These are phyloP conservation scores for Caenorhabditis wallacei DNA, from an alignment of 2,888 invertebrate species.

Conservation along the genomic window DNA sequence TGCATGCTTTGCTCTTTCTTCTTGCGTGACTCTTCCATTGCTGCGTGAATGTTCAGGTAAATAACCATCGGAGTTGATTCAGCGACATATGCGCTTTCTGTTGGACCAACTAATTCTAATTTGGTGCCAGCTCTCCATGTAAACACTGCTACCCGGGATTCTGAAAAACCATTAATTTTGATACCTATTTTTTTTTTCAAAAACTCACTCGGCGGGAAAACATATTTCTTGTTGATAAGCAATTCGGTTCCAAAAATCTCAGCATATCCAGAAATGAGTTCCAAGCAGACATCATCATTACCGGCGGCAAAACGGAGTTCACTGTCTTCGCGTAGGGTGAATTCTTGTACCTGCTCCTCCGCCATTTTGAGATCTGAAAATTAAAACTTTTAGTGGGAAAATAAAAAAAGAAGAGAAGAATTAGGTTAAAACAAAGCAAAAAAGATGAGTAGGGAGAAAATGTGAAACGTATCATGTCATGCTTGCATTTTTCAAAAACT, in stretches of 20 bases:
- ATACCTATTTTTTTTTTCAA: background rate
- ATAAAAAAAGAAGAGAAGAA: background rate
- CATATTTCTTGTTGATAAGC: constrained; percentile 90
- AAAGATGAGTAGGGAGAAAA: background rate
- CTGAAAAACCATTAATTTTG: constrained; percentile 85
- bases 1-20: constrained; percentile 86
- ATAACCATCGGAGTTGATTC: constrained; percentile 93
- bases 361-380: constrained; percentile 34
- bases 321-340: constrained; percentile 76
- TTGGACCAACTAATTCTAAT: constrained; percentile 91
- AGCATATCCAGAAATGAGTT: constrained; percentile 93
- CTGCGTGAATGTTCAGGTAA: constrained; percentile 96
- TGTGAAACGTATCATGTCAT: no score
- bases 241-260: constrained; percentile 98
- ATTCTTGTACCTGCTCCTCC: constrained; percentile 56
- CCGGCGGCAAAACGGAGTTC: constrained; percentile 80
- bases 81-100: constrained; percentile 95
- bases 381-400: background rate
- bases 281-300: constrained; percentile 76
- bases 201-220: constrained; percentile 76
- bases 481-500: no score
- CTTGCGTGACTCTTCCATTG: constrained; percentile 92
- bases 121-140: constrained; percentile 94
- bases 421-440: background rate
- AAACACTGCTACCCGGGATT: constrained; percentile 95